phyloP scores from a whole-genome alignment of 2,113 vertebrate genomes.

The Chaetodon trifascialis region DNA sequence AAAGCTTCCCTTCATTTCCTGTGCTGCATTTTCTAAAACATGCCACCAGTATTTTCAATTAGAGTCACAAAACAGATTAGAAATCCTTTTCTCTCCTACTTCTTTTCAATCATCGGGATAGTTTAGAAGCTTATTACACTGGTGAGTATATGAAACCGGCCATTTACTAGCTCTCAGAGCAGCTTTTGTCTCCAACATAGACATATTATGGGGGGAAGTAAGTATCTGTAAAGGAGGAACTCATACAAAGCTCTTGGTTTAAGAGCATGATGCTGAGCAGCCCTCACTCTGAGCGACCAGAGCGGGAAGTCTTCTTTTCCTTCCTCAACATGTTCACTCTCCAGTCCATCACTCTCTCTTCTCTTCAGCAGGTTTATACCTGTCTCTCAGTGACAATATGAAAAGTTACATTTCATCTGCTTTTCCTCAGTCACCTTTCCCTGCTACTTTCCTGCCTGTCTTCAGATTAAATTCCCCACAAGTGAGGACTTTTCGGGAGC shows the following conservation, averaged over 20 bases:
- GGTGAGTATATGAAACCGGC: background rate
- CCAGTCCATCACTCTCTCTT: background rate
- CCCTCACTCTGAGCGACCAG: background rate
- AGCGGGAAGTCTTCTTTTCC: background rate
- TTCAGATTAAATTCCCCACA: conserved; percentile 32
- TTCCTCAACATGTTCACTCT: background rate
- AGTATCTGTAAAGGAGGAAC: conserved; percentile 1
- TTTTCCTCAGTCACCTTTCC: background rate
- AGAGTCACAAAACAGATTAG: conserved; percentile 10
- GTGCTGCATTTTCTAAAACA: conserved; percentile 1
- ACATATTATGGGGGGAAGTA: background rate
- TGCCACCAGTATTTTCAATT: background rate
- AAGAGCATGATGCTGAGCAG: conserved; percentile 19
- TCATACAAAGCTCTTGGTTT: background rate
- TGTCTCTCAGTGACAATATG: background rate
- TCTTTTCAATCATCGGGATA: background rate
- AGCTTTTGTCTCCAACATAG: background rate
- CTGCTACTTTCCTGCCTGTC: background rate
- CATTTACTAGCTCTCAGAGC: background rate
- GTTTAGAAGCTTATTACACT: background rate
- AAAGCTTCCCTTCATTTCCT: conserved; percentile 42
- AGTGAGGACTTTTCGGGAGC: conserved; percentile 16
- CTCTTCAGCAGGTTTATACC: background rate
- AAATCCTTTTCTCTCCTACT: conserved; percentile 12
- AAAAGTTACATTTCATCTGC: background rate